Evolutionary conservation across 2,113 vertebrate species (phyloP), one percentile per base, ranked within the genome.

Genomic region (Erythrocercus mccallii): DNA sequence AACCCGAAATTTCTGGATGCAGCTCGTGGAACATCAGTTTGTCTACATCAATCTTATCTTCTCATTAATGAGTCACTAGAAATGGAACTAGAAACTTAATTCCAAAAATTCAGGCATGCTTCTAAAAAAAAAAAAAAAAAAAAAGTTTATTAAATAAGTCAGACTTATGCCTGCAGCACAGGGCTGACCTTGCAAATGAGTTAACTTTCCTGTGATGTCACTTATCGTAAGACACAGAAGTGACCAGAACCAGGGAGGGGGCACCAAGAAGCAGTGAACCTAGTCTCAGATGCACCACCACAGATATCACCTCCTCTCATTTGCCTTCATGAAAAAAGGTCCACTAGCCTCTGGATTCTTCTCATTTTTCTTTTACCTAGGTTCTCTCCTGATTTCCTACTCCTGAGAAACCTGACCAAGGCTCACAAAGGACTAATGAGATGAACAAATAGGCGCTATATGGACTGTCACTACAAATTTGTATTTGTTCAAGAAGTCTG

Each of bases 381-480:
- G 30, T 47, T 73, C 1, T 3, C 6, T 73, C 30, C 15, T 23
- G 44, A 38, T 81, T 82, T 38, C 19, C 44, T 57, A 35, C 57
- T 51, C 33, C 71, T 66, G 33, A 88, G 33, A 80, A 95, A 88
- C 47, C 53, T 62, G 70, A 42, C 24, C 15, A 27, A 69, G 38
- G 48, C 35, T 80, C 74, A 35, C 31, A 23, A 28, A 87, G 45
- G 30, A 71, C 47, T 31, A 76, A 42, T 72, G 30, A 69, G 23
- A 83, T 31, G 50, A 85, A 87, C 61, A 54, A 80, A 82, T 12
- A 47, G 24, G 17, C 19, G 13, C 77, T 95, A 62, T 62, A 85
- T 66, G 15, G 78, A 83, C 38, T 61, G 74, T 82, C 84, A 80
- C 25, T 80, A 70, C 27, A 89, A 69, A 89, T 87, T 28, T 54